phyloP scores from a whole-genome alignment of 2,113 vertebrate species.

The Lepus americanus region DNA sequence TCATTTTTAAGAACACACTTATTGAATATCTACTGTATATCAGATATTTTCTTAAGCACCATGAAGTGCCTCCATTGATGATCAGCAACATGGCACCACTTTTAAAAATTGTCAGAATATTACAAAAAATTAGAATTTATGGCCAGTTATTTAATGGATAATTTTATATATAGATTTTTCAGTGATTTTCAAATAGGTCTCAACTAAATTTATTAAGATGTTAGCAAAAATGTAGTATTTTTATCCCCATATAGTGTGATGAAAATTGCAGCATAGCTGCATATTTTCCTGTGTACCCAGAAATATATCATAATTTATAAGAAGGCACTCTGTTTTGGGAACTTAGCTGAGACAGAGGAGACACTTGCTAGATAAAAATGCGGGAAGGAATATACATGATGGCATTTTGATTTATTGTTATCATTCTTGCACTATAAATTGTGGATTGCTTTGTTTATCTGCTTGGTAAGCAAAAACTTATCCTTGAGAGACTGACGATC shows the following conservation, averaged over 20 bases:
- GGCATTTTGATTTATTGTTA: slow-evolving; percentile 53
- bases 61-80: not conserved
- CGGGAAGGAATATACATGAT: not conserved
- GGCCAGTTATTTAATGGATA: not conserved
- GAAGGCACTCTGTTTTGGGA: slow-evolving; percentile 23
- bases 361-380: slow-evolving; percentile 18
- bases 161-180: slow-evolving; percentile 6
- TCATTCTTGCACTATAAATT: slow-evolving; percentile 53
- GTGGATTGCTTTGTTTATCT: slow-evolving; percentile 64
- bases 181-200: not conserved
- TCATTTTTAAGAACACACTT: not conserved
- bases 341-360: slow-evolving; percentile 37
- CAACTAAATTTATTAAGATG: slow-evolving; percentile 42
- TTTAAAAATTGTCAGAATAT: not conserved
- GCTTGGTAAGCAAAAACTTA: slow-evolving; percentile 54
- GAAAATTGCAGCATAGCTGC: not conserved
- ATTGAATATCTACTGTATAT: not conserved
- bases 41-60: not conserved
- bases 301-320: slow-evolving; percentile 51
- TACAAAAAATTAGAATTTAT: slow-evolving; percentile 4
- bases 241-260: not conserved
- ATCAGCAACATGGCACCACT: not conserved
- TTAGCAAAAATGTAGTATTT: slow-evolving; percentile 42
- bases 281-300: slow-evolving; percentile 46
- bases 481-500: not conserved